These are phyloP conservation scores for Malthinus flaveolus DNA, from an alignment of 2,888 invertebrate species.

Conservation along the genomic window DNA sequence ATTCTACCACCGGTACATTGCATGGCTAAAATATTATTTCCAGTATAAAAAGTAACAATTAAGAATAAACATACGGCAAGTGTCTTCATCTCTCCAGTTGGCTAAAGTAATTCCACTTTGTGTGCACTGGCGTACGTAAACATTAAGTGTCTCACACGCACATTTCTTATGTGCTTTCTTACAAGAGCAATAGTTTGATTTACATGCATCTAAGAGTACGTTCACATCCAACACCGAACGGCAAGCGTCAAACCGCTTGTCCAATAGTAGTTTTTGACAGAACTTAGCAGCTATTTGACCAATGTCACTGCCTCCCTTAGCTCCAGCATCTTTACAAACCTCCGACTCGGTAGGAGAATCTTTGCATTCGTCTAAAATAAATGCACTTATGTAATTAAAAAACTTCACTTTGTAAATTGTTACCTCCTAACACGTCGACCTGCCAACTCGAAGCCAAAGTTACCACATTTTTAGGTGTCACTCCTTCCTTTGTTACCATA, in stretches of 20 bases:
- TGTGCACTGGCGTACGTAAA: constrained; percentile 77
- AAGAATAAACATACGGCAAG: constrained; percentile 74
- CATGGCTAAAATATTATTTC: constrained; percentile 63
- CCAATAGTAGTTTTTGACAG: constrained; percentile 66
- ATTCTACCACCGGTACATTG: constrained; percentile 74
- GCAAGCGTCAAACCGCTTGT: constrained; percentile 69
- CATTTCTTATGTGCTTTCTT: constrained; percentile 64
- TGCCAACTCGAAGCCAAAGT: constrained; percentile 65
- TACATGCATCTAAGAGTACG: constrained; percentile 71
- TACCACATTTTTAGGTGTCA: constrained; percentile 52
- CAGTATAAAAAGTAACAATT: not conserved
- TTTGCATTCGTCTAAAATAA: constrained; percentile 60
- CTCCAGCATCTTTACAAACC: constrained; percentile 54
- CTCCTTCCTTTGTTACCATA: constrained; percentile 64
- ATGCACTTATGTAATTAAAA: not conserved
- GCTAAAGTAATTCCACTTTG: constrained; percentile 66
- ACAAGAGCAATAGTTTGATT: constrained; percentile 77
- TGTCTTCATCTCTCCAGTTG: constrained; percentile 77
- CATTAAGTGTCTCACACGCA: constrained; percentile 75
- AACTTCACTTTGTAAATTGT: too few relatives aligned
- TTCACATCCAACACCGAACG: constrained; percentile 53
- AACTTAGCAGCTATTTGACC: constrained; percentile 60
- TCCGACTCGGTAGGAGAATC: constrained; percentile 58
- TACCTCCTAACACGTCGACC: constrained; percentile 52
- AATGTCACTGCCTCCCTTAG: constrained; percentile 31